Evolutionary conservation across 2,888 invertebrate species (phyloP).

Genomic region (Rhingia campestris): DNA sequence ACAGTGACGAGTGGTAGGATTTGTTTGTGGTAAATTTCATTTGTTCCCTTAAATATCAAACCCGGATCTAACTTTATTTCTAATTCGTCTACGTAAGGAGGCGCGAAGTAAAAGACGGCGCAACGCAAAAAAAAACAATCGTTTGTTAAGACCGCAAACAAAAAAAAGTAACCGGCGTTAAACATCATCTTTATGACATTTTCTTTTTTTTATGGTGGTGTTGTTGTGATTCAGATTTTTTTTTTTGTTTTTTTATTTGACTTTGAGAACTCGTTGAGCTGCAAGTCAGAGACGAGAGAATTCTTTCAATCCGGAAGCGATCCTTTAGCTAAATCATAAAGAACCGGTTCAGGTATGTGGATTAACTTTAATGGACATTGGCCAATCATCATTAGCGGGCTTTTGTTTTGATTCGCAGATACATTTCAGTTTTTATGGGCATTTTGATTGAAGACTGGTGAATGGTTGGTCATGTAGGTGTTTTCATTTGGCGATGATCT

Average conservation of each 20-base stretch:
- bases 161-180: conserved; percentile 15
- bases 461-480: not conserved
- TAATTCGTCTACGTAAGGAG: conserved; percentile 43
- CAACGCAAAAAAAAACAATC: conserved; percentile 39
- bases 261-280: conserved; percentile 54
- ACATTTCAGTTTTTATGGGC: conserved; percentile 49
- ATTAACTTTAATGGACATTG: conserved; percentile 26
- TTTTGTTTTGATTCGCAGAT: conserved; percentile 64
- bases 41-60: conserved; percentile 52
- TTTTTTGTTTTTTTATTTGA: conserved; percentile 23
- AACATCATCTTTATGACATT: conserved; percentile 59
- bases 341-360: conserved; percentile 37
- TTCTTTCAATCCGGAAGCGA: conserved; percentile 71
- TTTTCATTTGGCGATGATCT: conserved; percentile 20
- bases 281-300: conserved; percentile 41
- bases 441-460: conserved; percentile 44
- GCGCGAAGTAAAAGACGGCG: conserved; percentile 26
- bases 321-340: conserved; percentile 49
- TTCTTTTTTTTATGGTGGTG: conserved; percentile 29
- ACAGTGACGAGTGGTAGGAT: conserved; percentile 1
- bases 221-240: conserved; percentile 12
- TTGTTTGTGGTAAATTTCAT: not conserved
- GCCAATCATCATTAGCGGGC: conserved; percentile 31
- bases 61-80: conserved; percentile 61
- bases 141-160: conserved; percentile 48